Base-by-base conservation (phyloP, 1,140 invertebrate species). In the Polypedilum pembai region DNA sequence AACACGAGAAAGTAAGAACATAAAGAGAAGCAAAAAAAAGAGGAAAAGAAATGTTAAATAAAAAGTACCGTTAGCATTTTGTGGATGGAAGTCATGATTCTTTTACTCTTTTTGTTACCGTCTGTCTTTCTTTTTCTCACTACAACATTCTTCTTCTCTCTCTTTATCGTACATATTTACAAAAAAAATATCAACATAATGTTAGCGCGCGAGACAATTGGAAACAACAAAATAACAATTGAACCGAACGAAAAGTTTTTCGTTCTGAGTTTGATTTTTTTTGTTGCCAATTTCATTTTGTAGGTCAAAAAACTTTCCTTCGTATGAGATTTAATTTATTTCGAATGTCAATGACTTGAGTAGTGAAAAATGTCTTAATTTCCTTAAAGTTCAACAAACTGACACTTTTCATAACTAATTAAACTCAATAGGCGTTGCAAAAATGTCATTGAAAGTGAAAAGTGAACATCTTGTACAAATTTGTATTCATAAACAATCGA, bases 41-140 rank as follows among this genome's bases (percentile, higher is more conserved):
- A 56, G 45, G 12, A 56, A 56, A 56, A 56, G n/a, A 56, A 56
- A 56, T 12, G 15, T n/a, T 56, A 56, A 12, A 56, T 12, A 56
- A 56, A 45, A 56, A 15, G 45, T 56, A 56, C 45, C 45, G 45
- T 56, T 56, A 56, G 3, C 45, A 56, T 56, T 33, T 56, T 56
- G 45, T 56, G 45, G 45, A 56, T 56, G 45, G n/a, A 56, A 56
- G 45, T 56, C 45, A 56, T 56, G 45, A 56, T 56, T 56, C 45
- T 56, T 33, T 33, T 33, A 33, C 24, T 33, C 24, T 33, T 5
- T 33, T 45, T 45, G 41, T 45, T 45, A 45, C 15, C 41, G 41
- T 45, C 41, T 45, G 8, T 45, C 41, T 45, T 15, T 45, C 8
- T 45, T 15, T 45, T 15, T 10, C 40, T 45, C 41, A n/a, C 24